Conservation (phyloP, 2,797 vertebrate genomes). For the Gymnopithys bicolor region DNA sequence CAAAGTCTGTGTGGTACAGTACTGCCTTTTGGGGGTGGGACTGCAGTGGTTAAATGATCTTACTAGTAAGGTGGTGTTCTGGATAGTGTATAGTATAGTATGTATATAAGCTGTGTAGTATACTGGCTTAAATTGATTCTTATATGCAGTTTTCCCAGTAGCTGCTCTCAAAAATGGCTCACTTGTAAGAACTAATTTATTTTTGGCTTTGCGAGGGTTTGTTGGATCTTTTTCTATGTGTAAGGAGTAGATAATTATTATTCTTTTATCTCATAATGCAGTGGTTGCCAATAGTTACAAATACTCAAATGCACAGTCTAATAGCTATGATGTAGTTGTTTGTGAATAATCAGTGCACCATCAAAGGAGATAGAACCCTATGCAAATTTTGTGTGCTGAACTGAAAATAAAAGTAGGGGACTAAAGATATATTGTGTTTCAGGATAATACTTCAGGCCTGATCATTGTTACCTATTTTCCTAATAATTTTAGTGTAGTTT, state of each 20-base stretch:
- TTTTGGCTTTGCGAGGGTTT: neutral
- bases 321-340: neutral
- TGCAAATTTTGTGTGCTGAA: neutral
- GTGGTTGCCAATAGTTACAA: neutral
- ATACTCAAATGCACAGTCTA: neutral
- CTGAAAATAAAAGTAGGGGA: slow-evolving; percentile 4
- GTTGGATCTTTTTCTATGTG: neutral
- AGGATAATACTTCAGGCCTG: neutral
- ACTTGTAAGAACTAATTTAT: neutral
- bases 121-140: neutral
- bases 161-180: neutral
- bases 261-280: neutral
- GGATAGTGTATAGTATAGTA: no score
- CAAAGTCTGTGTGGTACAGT: neutral
- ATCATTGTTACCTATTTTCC: slow-evolving; percentile 53
- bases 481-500: slow-evolving; percentile 64
- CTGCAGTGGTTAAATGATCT: neutral
- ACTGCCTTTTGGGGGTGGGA: neutral
- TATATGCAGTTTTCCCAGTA: neutral
- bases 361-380: neutral
- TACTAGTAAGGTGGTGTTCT: neutral
- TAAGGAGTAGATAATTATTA: neutral
- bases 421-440: slow-evolving; percentile 35
- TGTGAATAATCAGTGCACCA: neutral
- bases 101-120: neutral